Conservation (phyloP, 1,140 invertebrate genomes). For the Limonius californicus region DNA sequence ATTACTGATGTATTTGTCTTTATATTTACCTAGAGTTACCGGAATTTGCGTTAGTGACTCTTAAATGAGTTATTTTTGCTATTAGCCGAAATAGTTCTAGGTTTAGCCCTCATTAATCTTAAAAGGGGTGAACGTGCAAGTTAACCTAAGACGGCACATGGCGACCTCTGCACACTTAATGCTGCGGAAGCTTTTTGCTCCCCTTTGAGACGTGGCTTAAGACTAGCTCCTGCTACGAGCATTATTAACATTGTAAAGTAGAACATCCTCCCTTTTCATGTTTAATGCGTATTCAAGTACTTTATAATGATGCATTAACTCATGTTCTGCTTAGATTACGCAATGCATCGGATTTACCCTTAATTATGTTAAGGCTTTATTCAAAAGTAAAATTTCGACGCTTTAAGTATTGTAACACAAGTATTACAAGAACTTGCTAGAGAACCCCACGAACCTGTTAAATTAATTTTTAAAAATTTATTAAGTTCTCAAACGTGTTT, state of each 20-base stretch:
- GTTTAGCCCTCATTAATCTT: constrained; percentile 24
- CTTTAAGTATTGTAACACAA: too few species aligned
- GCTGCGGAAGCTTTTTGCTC: constrained; percentile 24
- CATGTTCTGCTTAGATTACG: neutral
- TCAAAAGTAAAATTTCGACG: too few species aligned
- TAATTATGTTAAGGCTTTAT: too few species aligned
- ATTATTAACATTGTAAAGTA: constrained; percentile 25
- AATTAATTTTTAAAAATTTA: too few species aligned
- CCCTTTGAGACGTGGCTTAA: constrained; percentile 21
- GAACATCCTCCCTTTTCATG: constrained; percentile 23
- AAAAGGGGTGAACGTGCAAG: constrained; percentile 20
- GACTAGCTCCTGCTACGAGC: constrained; percentile 20
- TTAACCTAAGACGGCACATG: constrained; percentile 21
- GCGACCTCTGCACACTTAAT: constrained; percentile 21
- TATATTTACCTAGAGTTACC: neutral
- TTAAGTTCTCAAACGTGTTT: too few species aligned
- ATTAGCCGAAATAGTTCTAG: constrained; percentile 17
- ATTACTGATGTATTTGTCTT: neutral
- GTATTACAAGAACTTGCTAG: too few species aligned
- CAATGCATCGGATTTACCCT: too few species aligned
- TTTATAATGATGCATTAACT: constrained; percentile 13
- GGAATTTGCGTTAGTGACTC: constrained; percentile 5
- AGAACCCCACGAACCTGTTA: too few species aligned
- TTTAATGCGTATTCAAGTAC: constrained; percentile 10
- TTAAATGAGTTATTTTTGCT: constrained; percentile 16